These are phyloP conservation scores for Achroia grisella DNA, from an alignment of 1,140 invertebrate species.

Conservation along the genomic window DNA sequence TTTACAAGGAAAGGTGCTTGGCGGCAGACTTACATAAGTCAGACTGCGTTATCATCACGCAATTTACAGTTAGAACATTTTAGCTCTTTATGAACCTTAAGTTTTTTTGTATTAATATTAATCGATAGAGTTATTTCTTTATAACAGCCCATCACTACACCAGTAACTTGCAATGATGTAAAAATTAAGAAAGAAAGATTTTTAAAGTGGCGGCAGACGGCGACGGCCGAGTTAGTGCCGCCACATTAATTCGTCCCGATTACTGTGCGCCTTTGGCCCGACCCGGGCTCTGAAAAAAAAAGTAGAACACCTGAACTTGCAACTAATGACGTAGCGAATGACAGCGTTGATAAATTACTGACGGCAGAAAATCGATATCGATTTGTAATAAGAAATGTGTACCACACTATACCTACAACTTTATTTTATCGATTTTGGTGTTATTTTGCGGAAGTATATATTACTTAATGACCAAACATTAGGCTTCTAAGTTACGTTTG, in stretches of 20 bases:
- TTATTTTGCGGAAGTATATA: no score
- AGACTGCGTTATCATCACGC: no score
- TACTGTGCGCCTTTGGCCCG: constrained; percentile 12
- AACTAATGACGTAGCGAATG: background rate
- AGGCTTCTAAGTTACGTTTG: no score
- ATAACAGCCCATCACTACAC: constrained; percentile 20
- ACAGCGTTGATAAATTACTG: constrained; percentile 1
- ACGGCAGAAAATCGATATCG: background rate
- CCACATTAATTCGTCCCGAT: constrained; percentile 67
- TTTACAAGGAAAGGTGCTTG: no score
- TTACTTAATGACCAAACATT: no score
- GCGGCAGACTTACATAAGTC: no score
- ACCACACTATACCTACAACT: no score
- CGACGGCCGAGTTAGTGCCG: constrained; percentile 61
- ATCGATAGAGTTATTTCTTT: constrained; percentile 5
- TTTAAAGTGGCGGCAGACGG: constrained; percentile 41
- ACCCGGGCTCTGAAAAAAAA: constrained; percentile 1
- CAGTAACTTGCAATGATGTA: constrained; percentile 66
- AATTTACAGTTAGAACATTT: no score
- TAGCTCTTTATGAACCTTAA: no score
- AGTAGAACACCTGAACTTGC: background rate
- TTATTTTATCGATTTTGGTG: no score
- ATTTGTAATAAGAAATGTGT: background rate
- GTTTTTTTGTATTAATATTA: no score
- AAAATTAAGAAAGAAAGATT: constrained; percentile 69